phyloP scores from a whole-genome alignment of 1,140 invertebrate genomes.

The Drosophila albomicans region DNA sequence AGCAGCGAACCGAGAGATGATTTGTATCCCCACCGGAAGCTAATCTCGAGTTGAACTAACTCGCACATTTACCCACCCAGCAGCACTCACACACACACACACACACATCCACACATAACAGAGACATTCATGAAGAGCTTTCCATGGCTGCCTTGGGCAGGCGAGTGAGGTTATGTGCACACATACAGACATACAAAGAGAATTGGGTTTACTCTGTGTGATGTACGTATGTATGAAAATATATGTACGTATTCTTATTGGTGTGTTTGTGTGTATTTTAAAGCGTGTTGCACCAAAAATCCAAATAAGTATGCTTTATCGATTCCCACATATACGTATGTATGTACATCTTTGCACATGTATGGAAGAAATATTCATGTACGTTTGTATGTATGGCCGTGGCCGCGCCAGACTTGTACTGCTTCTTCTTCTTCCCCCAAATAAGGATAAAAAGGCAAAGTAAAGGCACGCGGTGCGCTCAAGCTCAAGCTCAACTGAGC shows the following conservation, averaged over 20 bases:
- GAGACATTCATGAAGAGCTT: conserved; percentile 41
- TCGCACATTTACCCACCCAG: conserved; percentile 23
- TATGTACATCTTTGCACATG: conserved; percentile 1
- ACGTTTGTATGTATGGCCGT: conserved; percentile 11
- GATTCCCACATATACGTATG: conserved; percentile 53
- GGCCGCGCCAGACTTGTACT: conserved; percentile 21
- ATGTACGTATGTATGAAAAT: not conserved
- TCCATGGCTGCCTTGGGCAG: conserved; percentile 46
- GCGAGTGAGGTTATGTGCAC: conserved; percentile 64
- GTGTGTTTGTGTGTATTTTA: conserved; percentile 52
- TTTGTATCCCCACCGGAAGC: conserved; percentile 81
- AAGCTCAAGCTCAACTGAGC: conserved; percentile 40
- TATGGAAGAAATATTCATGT: conserved; percentile 2
- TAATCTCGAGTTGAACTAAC: conserved; percentile 80
- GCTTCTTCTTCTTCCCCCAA: conserved; percentile 22
- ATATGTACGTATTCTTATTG: conserved; percentile 8
- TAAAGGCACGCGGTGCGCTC: conserved; percentile 57
- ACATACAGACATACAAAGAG: conserved; percentile 12
- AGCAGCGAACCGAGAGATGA: conserved; percentile 80
- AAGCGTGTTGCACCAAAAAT: conserved; percentile 80
- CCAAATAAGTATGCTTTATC: conserved; percentile 82
- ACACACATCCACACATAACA: conserved; percentile 20
- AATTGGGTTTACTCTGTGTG: conserved; percentile 40
- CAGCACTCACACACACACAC: conserved; percentile 15
- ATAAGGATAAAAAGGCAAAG: conserved; percentile 70